A percentile compares a stretch with the other conserved stretches of the same genome.
Conservation (phyloP, 2,888 invertebrate genomes). For the Tipula vernalis region DNA sequence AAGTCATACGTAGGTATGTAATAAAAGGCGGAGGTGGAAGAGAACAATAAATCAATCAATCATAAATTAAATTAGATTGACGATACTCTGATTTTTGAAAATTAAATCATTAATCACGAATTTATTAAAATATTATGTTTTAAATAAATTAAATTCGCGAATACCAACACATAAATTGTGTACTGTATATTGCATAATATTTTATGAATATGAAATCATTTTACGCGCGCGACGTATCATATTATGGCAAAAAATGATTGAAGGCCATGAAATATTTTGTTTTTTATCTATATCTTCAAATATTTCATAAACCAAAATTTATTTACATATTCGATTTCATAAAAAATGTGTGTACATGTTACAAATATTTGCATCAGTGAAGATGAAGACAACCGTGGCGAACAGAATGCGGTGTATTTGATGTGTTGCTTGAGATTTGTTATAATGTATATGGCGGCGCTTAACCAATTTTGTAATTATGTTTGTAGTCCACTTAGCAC, state of each 20-base stretch:
- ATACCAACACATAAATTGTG: neutral
- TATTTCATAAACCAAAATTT: neutral
- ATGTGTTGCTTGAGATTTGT: neutral
- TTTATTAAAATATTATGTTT: neutral
- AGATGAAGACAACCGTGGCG: neutral
- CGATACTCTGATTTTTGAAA: no score
- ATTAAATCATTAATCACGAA: neutral
- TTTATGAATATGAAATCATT: neutral
- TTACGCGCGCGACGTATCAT: neutral
- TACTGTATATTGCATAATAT: neutral
- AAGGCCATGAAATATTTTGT: neutral
- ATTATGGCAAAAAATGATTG: neutral
- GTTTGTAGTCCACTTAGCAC: neutral
- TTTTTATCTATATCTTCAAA: neutral
- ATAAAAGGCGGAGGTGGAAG: neutral
- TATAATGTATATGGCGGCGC: neutral
- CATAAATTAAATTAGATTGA: neutral
- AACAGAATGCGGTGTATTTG: neutral
- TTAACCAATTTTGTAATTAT: neutral
- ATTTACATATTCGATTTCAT: neutral
- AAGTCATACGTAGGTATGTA: neutral
- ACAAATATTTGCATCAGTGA: neutral
- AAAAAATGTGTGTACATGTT: neutral
- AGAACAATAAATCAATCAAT: neutral
- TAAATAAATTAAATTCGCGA: neutral